phyloP scores from a whole-genome alignment of 2,113 vertebrate genomes.

The Otis tarda region DNA sequence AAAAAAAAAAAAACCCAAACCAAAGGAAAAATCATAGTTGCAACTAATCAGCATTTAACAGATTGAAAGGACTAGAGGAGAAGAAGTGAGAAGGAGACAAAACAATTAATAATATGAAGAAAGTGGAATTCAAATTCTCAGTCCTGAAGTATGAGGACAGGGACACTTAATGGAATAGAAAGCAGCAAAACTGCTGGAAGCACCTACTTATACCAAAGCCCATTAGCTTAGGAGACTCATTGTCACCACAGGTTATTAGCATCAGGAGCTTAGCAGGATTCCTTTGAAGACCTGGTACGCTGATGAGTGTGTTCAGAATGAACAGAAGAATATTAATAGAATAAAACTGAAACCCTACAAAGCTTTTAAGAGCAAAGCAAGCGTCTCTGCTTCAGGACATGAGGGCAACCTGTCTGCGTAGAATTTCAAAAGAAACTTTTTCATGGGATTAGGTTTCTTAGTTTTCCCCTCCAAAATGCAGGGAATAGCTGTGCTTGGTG shows the following conservation, averaged over 20 bases:
- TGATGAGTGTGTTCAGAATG: not conserved
- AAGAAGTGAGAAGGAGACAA: not conserved
- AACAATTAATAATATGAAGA: not conserved
- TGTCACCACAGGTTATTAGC: slow-evolving; percentile 29
- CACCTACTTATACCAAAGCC: not conserved
- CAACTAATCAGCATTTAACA: not conserved
- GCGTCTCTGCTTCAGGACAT: not conserved
- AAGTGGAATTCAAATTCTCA: not conserved
- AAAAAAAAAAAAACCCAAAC: too few relatives aligned
- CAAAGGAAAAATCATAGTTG: not conserved
- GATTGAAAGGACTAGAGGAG: not conserved
- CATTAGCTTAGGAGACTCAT: not conserved
- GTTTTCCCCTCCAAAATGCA: not conserved
- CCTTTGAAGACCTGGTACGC: not conserved
- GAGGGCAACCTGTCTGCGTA: not conserved
- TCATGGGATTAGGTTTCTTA: not conserved
- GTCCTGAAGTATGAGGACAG: not conserved
- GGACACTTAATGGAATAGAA: not conserved
- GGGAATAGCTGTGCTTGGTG: not conserved
- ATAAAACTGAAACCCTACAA: not conserved
- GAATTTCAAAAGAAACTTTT: not conserved
- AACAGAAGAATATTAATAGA: not conserved
- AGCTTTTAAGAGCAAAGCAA: not conserved
- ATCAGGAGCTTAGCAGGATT: not conserved
- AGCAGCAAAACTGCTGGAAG: slow-evolving; percentile 33